phyloP scores from a whole-genome alignment of 1,140 invertebrate genomes.

The Vanessa tameamea region DNA sequence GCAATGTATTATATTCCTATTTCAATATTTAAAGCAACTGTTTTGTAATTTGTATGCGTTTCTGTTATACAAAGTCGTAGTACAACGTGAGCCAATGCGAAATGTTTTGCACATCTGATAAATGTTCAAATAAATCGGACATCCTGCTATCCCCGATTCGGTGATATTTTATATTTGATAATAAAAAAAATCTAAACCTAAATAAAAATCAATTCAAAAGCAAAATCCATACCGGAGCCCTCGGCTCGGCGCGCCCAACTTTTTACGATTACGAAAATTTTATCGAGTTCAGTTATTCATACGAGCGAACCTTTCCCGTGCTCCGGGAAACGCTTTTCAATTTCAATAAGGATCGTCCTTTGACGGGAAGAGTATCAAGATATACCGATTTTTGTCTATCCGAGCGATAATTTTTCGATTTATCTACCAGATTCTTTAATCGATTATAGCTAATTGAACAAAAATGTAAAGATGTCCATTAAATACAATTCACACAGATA shows the following conservation, averaged over 20 bases:
- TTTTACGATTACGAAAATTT: slow-evolving; percentile 60
- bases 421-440: slow-evolving; percentile 30
- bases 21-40: no score
- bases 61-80: no score
- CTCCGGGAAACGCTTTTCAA: slow-evolving; percentile 49
- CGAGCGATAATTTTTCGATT: slow-evolving; percentile 40
- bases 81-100: no score
- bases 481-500: no score
- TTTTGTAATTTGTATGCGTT: no score
- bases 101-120: no score
- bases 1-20: no score
- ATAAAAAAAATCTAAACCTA: neutral
- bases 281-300: slow-evolving; percentile 63
- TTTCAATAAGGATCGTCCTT: slow-evolving; percentile 59
- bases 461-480: no score
- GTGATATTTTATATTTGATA: no score
- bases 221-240: neutral
- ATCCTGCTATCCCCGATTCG: no score
- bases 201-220: neutral
- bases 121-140: no score
- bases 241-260: slow-evolving; percentile 22
- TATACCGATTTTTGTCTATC: slow-evolving; percentile 56
- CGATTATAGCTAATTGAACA: neutral
- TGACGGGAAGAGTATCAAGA: slow-evolving; percentile 44
- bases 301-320: slow-evolving; percentile 38